Evolutionary conservation across 2,113 vertebrate species (phyloP).

Genomic region (Scomber colias): DNA sequence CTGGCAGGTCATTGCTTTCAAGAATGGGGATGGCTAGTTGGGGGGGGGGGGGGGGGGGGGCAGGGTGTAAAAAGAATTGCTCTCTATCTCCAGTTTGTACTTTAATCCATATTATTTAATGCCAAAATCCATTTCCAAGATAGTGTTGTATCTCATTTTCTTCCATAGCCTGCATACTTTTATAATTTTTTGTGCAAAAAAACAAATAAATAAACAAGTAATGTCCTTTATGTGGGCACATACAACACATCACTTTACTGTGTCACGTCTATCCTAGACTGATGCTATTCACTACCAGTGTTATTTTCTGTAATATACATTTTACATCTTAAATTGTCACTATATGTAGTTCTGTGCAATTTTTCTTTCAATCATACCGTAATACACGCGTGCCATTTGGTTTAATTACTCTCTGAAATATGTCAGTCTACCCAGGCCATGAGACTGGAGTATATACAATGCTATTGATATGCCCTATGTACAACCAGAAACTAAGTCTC

Average conservation of each 20-base stretch:
- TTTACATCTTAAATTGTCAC: constrained; percentile 55
- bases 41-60: neutral
- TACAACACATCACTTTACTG: constrained; percentile 73
- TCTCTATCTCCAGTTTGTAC: constrained; percentile 11
- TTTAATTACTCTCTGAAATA: constrained; percentile 64
- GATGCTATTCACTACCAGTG: constrained; percentile 69
- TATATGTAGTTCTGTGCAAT: constrained; percentile 59
- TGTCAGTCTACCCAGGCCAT: constrained; percentile 65
- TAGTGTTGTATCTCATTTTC: neutral
- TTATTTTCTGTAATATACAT: constrained; percentile 70
- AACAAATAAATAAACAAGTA: constrained; percentile 55
- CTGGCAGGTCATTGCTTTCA: constrained; percentile 48
- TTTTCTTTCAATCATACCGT: constrained; percentile 50
- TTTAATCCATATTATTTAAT: constrained; percentile 16
- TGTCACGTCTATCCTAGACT: constrained; percentile 74
- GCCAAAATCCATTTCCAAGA: neutral
- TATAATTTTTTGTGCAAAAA: constrained; percentile 45
- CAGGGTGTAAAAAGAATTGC: constrained; percentile 10
- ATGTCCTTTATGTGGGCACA: constrained; percentile 60
- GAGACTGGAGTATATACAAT: constrained; percentile 73
- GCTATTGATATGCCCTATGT: constrained; percentile 72
- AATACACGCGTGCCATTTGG: constrained; percentile 67
- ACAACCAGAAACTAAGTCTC: constrained; percentile 70
- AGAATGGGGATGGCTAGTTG: neutral
- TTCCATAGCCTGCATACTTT: constrained; percentile 5